Percentiles rank a stretch among this genome's conserved stretches.
These are phyloP conservation scores for Hyphantria cunea DNA, from an alignment of 1,140 invertebrate species.

Conservation along the genomic window DNA sequence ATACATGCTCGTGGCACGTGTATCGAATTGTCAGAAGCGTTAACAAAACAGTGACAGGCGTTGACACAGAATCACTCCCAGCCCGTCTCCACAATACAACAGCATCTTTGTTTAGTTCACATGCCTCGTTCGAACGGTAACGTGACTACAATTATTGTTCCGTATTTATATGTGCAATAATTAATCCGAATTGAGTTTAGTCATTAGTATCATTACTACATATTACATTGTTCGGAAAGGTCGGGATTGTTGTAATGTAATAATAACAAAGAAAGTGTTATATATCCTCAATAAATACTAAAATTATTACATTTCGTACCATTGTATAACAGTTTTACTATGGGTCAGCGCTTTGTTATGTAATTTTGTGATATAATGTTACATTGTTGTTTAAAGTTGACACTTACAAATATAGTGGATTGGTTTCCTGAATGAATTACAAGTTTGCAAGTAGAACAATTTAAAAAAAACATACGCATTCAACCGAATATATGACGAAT, in stretches of 20 bases:
- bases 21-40: neutral
- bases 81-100: slow-evolving; percentile 3
- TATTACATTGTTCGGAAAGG: no score
- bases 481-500: neutral
- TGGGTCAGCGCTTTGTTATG: neutral
- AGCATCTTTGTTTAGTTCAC: neutral
- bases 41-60: slow-evolving; percentile 24
- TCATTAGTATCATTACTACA: no score
- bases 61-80: slow-evolving; percentile 4
- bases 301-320: neutral
- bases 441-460: no score
- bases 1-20: neutral
- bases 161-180: no score
- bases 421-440: no score
- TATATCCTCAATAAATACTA: slow-evolving; percentile 6
- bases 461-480: no score
- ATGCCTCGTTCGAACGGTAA: slow-evolving; percentile 4
- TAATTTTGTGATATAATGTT: slow-evolving; percentile 10
- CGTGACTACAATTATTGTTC: no score
- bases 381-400: slow-evolving; percentile 1
- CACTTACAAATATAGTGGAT: slow-evolving; percentile 4
- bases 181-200: no score
- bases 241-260: no score
- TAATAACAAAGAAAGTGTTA: no score
- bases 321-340: slow-evolving; percentile 15